A percentile compares a stretch with the other conserved stretches of the same genome.
Conservation (phyloP, 2,888 invertebrate species). For the Apotomis turbidana region DNA sequence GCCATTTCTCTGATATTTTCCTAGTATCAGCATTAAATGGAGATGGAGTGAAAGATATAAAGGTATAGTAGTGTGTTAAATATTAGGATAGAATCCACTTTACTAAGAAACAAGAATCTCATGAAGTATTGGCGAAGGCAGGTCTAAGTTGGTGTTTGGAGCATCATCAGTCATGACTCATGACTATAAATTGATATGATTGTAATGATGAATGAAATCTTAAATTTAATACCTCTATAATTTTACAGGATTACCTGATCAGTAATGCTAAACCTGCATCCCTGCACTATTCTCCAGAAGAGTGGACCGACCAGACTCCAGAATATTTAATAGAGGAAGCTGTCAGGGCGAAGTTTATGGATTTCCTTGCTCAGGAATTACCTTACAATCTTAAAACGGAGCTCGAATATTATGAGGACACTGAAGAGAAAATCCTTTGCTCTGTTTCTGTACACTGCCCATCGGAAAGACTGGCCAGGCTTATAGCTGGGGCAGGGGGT, state of each 20-base stretch:
- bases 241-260: slow-evolving; percentile 86
- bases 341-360: slow-evolving; percentile 92
- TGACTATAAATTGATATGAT: too few species aligned
- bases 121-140: too few species aligned
- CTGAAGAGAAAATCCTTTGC: slow-evolving; percentile 70
- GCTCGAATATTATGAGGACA: slow-evolving; percentile 87
- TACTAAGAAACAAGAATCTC: too few species aligned
- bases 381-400: slow-evolving; percentile 89
- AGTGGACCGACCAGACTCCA: slow-evolving; percentile 90
- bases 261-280: slow-evolving; percentile 85
- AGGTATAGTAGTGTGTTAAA: slow-evolving; percentile 70
- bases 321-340: slow-evolving; percentile 88
- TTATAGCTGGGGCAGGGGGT: slow-evolving; percentile 88
- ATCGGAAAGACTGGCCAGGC: slow-evolving; percentile 83
- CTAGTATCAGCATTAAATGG: slow-evolving; percentile 94
- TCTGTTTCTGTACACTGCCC: slow-evolving; percentile 87
- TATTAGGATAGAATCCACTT: too few species aligned
- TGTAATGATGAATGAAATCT: too few species aligned
- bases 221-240: too few species aligned
- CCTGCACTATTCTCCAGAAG: slow-evolving; percentile 87
- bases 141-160: too few species aligned
- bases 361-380: slow-evolving; percentile 92
- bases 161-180: too few species aligned
- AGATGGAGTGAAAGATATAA: slow-evolving; percentile 88
- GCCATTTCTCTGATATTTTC: slow-evolving; percentile 93